These are phyloP conservation scores for Anser brachyrhynchus DNA, from an alignment of 2,113 vertebrate genomes.

Conservation along the genomic window DNA sequence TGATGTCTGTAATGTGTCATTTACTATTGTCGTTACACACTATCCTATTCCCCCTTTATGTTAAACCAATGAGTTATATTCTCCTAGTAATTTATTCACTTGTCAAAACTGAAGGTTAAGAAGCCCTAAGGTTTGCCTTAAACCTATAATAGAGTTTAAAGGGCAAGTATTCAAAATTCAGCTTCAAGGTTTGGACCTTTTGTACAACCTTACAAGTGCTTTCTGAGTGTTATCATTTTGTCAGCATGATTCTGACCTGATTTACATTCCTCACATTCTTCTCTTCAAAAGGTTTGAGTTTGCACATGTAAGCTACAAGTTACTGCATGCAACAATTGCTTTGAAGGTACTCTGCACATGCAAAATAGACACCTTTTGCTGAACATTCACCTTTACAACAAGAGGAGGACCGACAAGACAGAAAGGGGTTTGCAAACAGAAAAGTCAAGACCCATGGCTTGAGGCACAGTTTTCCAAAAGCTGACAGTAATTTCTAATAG, in stretches of 20 bases:
- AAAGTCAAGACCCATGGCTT: not conserved
- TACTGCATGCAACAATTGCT: not conserved
- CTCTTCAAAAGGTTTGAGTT: not conserved
- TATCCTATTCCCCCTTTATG: not conserved
- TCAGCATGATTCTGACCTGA: not conserved
- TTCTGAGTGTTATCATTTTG: slow-evolving; percentile 1
- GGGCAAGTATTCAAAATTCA: slow-evolving; percentile 46
- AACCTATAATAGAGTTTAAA: slow-evolving; percentile 56
- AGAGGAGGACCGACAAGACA: not conserved
- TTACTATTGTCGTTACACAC: not conserved
- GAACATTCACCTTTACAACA: not conserved
- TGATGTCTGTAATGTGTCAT: not conserved
- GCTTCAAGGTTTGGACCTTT: slow-evolving; percentile 37
- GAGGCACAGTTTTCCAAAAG: not conserved
- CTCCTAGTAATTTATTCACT: slow-evolving; percentile 37
- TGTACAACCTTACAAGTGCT: slow-evolving; percentile 24
- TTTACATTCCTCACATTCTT: slow-evolving; percentile 26
- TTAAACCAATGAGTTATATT: slow-evolving; percentile 37
- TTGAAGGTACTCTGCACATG: not conserved
- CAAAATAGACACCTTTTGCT: not conserved
- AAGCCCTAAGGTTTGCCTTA: not conserved
- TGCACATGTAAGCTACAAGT: not conserved
- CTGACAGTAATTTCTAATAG: not conserved
- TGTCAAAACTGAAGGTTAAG: slow-evolving; percentile 48
- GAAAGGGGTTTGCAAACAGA: not conserved